Base-by-base conservation (phyloP, 2,888 invertebrate species). In the Marronus borbonicus region DNA sequence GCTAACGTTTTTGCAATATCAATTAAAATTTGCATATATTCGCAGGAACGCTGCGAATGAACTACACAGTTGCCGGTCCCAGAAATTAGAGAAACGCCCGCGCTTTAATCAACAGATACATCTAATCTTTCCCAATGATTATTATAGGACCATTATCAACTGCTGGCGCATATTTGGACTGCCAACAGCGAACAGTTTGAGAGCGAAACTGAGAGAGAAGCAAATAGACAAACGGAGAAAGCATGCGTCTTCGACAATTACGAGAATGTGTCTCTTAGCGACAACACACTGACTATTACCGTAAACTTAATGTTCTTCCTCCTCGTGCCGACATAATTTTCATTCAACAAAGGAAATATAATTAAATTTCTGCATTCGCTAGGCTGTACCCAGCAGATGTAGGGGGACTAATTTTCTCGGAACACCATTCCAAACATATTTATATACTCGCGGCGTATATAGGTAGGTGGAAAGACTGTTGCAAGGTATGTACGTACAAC, bases 261-360 rank as follows among this genome's bases (percentile, higher is more conserved):
- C 36, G 31, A 58, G 70, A 58, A 70, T 60, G 72, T 72, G 72
- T 72, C 58, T 72, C 72, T 72, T 72, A 72, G 72, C 72, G 72
- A 60, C 58, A 72, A 70, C 72, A 72, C 72, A 72, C 72, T 44
- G 72, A 68, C 36, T 28, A 68, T 76, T 68, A 76, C 76, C 66
- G 58, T 76, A 76, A 76, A 65, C 76, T 76, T 66, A 76, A 68
- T 58, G 76, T 65, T 49, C 64, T 65, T 49, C 66, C 39, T 68
- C 68, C 17, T n/a, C 58, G 39, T 58, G 58, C 39, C 55, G 66
- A 52, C 58, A 68, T 76, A 76, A 76, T 76, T 76, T 68, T 66
- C 20, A 68, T 76, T 68, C 76, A 76, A 76, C 76, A 76, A 76
- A 76, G 76, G 76, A 76, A 58, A 68, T 76, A 76, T 76, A 76